phyloP scores from a whole-genome alignment of 2,888 invertebrate genomes.

The Thera britannica region DNA sequence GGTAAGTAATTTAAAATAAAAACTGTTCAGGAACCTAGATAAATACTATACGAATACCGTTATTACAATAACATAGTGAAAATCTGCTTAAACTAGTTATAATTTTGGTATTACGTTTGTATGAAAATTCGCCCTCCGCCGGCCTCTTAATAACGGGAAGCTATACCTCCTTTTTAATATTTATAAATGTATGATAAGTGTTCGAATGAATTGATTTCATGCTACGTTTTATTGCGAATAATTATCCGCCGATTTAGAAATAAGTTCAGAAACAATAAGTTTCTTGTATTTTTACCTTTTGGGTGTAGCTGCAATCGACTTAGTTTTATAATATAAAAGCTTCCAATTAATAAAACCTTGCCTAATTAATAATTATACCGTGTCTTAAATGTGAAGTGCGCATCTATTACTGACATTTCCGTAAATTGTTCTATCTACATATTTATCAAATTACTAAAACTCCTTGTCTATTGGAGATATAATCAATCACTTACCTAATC shows the following conservation, averaged over 20 bases:
- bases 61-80: too few relatives aligned
- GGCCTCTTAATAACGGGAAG: neutral
- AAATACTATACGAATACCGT: too few relatives aligned
- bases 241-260: slow-evolving; percentile 56
- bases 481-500: neutral
- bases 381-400: neutral
- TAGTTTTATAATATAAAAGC: slow-evolving; percentile 9
- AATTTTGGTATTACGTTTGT: too few relatives aligned
- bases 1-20: too few relatives aligned
- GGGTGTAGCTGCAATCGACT: slow-evolving; percentile 11
- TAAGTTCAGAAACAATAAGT: slow-evolving; percentile 42
- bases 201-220: slow-evolving; percentile 26
- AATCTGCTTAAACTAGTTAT: too few relatives aligned
- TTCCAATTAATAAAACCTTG: slow-evolving; percentile 17
- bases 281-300: slow-evolving; percentile 16
- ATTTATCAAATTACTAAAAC: too few relatives aligned
- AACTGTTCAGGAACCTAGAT: too few relatives aligned
- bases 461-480: neutral
- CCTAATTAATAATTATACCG: slow-evolving; percentile 6
- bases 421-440: too few relatives aligned
- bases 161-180: slow-evolving; percentile 8
- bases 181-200: slow-evolving; percentile 13
- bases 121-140: too few relatives aligned
- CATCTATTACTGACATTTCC: neutral
- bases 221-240: slow-evolving; percentile 37